Base-by-base conservation (phyloP, 2,797 vertebrate genomes). In the Pipistrellus nathusii region DNA sequence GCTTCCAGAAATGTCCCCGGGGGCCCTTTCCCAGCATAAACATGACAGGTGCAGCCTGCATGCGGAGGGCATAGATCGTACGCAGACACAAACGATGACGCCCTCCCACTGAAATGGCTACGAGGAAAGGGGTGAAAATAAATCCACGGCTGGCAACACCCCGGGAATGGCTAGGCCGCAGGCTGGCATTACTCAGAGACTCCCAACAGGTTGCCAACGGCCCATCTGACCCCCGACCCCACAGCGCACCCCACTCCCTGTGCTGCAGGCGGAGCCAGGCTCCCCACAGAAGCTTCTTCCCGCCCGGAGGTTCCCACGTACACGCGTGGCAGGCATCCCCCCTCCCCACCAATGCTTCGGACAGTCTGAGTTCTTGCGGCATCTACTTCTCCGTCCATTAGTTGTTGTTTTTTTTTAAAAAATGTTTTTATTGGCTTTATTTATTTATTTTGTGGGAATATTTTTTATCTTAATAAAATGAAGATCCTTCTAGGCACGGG, bases 71-170 rank as follows among this genome's bases (percentile, higher is more conserved):
- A 44, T 44, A 10, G 88, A 84, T 84, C 73, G 41, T 77, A 76
- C 89, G 91, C 85, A 69, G 86, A 81, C 0, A 20, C 71, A 72
- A 59, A 78, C 81, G 86, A 94, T 64, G 84, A 84, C 66, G 84
- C 94, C 66, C 32, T 77, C 86, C 76, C 62, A 48, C 73, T 77
- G 44, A 96, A 92, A 88, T 84, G 76, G 44, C 91, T 84, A 32
- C 68, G 88, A 88, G 53, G 88, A 85, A 90, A 92, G 80, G 20
- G 44, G 53, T 91, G 95, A 93, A 93, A 96, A 96, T 96, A 96
- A 93, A 93, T 44, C 46, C 32, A 11, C 15, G 17, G 38, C 44
- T 95, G 91, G 96, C 96, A 95, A 91, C 92, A 96, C 10, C 53
- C 53, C 46, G 41, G 59, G 57, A n/a, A 35, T 44, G 80, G 72